Evolutionary conservation across 1,140 invertebrate genomes (phyloP).

Genomic region (Drosophila bifasciata): DNA sequence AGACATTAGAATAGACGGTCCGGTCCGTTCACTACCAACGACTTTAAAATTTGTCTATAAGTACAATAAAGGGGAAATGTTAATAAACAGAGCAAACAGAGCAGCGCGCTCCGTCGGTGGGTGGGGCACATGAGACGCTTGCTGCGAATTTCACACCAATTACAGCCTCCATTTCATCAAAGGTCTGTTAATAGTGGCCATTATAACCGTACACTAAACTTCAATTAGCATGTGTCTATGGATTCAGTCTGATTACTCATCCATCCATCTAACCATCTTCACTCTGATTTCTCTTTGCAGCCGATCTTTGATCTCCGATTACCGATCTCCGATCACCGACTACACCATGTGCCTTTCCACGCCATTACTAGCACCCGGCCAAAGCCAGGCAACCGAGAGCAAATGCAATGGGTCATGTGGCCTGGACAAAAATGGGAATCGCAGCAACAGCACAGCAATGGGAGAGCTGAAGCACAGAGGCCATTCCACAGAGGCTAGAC

Average conservation of each 20-base stretch:
- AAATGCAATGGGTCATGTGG: slow-evolving; percentile 47
- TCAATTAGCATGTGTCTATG: slow-evolving; percentile 56
- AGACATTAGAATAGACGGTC: slow-evolving; percentile 1
- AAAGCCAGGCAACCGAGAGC: slow-evolving; percentile 24
- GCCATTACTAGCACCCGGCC: slow-evolving; percentile 58
- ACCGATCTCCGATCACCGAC: background rate
- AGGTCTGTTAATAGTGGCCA: slow-evolving; percentile 31
- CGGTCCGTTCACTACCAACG: slow-evolving; percentile 18
- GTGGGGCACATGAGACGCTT: slow-evolving; percentile 32
- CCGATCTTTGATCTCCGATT: slow-evolving; percentile 1
- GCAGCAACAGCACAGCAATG: slow-evolving; percentile 25
- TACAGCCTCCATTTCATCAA: slow-evolving; percentile 31
- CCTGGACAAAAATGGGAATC: slow-evolving; percentile 31
- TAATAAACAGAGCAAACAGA: slow-evolving; percentile 44
- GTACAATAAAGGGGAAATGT: slow-evolving; percentile 5
- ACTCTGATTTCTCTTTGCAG: slow-evolving; percentile 18
- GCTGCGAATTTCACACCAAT: slow-evolving; percentile 52
- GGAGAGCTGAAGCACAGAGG: slow-evolving; percentile 54
- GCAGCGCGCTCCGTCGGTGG: background rate
- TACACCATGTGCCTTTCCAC: slow-evolving; percentile 78
- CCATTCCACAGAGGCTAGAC: slow-evolving; percentile 45
- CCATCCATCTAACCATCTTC: slow-evolving; percentile 34
- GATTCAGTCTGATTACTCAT: slow-evolving; percentile 26
- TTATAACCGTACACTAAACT: slow-evolving; percentile 41
- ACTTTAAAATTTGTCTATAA: background rate